Evolutionary conservation across 1,140 invertebrate species (phyloP), one percentile per base, ranked within the genome.

Genomic region (Carposina sasakii): DNA sequence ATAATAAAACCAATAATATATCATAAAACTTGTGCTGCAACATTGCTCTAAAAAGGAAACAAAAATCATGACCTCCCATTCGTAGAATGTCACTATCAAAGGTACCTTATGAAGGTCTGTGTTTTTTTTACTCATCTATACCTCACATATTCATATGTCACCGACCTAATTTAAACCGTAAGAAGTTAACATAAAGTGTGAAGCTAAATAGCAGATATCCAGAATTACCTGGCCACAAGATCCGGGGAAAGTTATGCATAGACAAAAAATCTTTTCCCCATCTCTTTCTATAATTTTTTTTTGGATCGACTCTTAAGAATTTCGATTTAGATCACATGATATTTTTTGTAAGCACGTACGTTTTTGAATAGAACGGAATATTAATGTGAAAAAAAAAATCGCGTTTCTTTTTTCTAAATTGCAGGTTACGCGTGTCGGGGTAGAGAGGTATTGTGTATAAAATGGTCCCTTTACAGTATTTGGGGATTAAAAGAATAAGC

Each of bases 21-120:
- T 28, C 24, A 28, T 12, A 28, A 28, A 28, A 5, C 24, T 6
- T 28, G 24, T 28, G 12, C 24, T 6, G 24, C 12, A 28, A 43
- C 28, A 39, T 21, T 28, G 24, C 12, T 28, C 5, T 28, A 19
- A 20, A 39, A 43, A 30, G 17, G 19, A 41, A 54, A 42, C 48
- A 17, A 45, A 41, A 58, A 60, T 55, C 52, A 60, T 74, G 73
- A 76, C 75, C 75, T 76, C 60, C 52, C 17, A 53, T 62, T 57
- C 74, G 63, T 68, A 68, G 71, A 76, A 76, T 78, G 73, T 78
- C 75, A 74, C 75, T 67, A 76, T 78, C 69, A 66, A 67, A 69
- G 61, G 57, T 57, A 55, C 48, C 44, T 54, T 49, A 33, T 33
- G 48, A 39, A 59, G 51, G 47, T 55, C 13, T 50, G 52, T 54